Percentiles rank a stretch among this genome's conserved stretches.
phyloP scores from a whole-genome alignment of 2,797 vertebrate genomes.

The Sebastolobus altivelis region DNA sequence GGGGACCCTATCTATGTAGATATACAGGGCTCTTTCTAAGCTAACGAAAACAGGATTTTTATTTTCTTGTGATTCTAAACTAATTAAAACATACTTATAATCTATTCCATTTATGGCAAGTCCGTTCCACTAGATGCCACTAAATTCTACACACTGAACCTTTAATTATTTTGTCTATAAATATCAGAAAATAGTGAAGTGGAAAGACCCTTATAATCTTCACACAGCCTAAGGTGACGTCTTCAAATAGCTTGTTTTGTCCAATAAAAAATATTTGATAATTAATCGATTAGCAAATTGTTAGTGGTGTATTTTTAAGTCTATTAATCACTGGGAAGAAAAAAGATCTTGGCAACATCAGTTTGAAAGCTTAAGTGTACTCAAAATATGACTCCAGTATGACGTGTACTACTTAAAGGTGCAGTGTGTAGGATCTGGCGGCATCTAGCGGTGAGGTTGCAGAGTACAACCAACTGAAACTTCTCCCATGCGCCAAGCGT shows the following conservation, averaged over 20 bases:
- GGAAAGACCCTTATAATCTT: not conserved
- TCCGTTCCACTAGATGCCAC: too few relatives aligned
- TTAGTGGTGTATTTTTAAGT: not conserved
- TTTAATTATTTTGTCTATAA: too few relatives aligned
- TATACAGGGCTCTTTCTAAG: not conserved
- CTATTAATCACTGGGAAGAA: not conserved
- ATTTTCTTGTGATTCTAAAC: not conserved
- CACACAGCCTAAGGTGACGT: not conserved
- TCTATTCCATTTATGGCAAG: too few relatives aligned
- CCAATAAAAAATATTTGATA: not conserved
- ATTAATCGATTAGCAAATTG: not conserved
- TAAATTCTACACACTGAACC: too few relatives aligned
- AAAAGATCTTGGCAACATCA: not conserved
- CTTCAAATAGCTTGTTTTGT: constrained; percentile 2
- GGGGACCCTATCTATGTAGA: not conserved
- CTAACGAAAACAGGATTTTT: not conserved
- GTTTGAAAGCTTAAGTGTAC: not conserved
- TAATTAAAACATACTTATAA: too few relatives aligned
- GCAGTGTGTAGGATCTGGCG: too few relatives aligned
- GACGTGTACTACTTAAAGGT: not conserved
- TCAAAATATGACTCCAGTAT: not conserved
- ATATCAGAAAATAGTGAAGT: not conserved
- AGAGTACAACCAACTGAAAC: too few relatives aligned
- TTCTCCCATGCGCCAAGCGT: too few relatives aligned
- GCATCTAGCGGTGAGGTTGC: too few relatives aligned